Percentiles rank a stretch among this genome's conserved stretches.
phyloP scores from a whole-genome alignment of 35 echinoderm and acorn worm species.

The Ophiothrix spiculata region DNA sequence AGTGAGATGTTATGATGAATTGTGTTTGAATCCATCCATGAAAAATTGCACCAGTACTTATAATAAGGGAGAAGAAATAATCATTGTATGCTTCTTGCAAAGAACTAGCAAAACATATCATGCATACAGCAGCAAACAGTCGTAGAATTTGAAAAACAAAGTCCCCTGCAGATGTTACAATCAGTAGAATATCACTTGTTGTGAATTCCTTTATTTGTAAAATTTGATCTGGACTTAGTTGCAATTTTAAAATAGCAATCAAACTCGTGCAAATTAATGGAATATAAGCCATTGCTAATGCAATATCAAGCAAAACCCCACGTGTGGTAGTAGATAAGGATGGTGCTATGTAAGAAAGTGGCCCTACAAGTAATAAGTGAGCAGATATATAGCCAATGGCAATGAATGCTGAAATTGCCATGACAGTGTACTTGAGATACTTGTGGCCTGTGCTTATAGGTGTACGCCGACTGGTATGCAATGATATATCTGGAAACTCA shows the following conservation, averaged over 20 bases:
- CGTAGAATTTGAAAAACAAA: not conserved
- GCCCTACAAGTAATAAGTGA: not conserved
- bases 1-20: not conserved
- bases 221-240: not conserved
- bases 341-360: not conserved
- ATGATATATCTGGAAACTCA: not conserved
- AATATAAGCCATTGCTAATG: not conserved
- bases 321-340: not conserved
- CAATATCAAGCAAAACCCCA: not conserved
- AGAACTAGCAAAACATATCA: not conserved
- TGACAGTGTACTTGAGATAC: not conserved
- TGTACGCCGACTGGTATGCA: not conserved
- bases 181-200: not conserved
- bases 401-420: not conserved
- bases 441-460: not conserved
- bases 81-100: not conserved
- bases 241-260: not conserved
- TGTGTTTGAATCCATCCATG: not conserved
- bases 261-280: not conserved
- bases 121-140: not conserved
- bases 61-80: not conserved
- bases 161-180: not conserved
- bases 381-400: not conserved
- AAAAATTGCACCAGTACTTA: not conserved
- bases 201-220: not conserved